These are phyloP conservation scores for Danionella cerebrum DNA, from an alignment of 2,113 vertebrate species.

Conservation along the genomic window DNA sequence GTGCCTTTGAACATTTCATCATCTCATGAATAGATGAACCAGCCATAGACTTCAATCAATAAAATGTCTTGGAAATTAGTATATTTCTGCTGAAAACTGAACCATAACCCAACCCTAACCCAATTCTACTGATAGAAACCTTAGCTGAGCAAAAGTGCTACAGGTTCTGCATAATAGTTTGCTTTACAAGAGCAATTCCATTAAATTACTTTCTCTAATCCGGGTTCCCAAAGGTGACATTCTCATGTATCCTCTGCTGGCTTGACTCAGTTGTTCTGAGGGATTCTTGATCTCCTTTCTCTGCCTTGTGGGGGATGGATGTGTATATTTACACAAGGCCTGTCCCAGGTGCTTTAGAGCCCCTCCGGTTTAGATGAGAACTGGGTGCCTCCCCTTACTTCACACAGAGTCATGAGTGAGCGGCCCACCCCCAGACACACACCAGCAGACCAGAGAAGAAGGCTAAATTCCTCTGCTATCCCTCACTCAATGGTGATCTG, in stretches of 20 bases:
- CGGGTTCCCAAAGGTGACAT: too few species aligned
- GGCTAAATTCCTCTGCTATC: constrained; percentile 33
- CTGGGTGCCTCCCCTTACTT: constrained; percentile 30
- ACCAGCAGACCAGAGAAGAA: constrained; percentile 23
- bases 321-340: constrained; percentile 51
- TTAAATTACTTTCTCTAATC: too few species aligned
- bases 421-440: constrained; percentile 20
- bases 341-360: constrained; percentile 56
- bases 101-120: too few species aligned
- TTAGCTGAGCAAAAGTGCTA: too few species aligned
- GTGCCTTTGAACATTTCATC: too few species aligned
- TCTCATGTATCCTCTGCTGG: neutral
- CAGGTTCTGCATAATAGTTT: too few species aligned
- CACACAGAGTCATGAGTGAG: neutral
- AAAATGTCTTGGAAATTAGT: too few species aligned
- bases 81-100: too few species aligned
- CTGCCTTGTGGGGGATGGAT: constrained; percentile 9
- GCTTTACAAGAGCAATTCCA: too few species aligned
- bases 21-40: too few species aligned
- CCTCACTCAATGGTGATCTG: neutral
- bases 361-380: constrained; percentile 51
- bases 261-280: neutral
- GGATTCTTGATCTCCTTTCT: neutral
- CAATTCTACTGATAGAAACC: too few species aligned
- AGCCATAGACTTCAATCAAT: too few species aligned